Evolutionary conservation across 2,888 invertebrate genomes (phyloP), one percentile per base, ranked within the genome.

Genomic region (Trichacis sp.): DNA sequence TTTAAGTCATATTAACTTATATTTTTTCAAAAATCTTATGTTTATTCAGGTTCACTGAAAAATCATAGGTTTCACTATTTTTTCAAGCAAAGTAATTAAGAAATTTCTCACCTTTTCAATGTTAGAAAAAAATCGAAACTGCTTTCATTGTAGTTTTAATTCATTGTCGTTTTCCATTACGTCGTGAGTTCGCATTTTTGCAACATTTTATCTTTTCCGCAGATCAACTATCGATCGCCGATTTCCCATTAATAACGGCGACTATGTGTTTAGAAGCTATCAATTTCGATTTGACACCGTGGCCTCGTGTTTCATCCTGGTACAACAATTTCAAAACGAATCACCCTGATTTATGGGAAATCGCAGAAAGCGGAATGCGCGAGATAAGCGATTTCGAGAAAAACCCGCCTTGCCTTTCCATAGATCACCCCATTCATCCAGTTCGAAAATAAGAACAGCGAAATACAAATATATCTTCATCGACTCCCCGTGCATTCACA

Each of bases 361-460:
- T 93, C 52, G 90, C 89, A 0, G 89, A 87, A 59, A 87, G 79
- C 11, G 93, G 91, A 17, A 89, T 93, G 89, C 88, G 88, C 64
- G 90, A 92, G 80, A 88, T 93, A 51, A 86, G 84, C 46, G 85
- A 88, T 47, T 92, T 92, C 71, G 90, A 89, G 40, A 89, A 88
- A 47, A 92, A 92, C 85, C 92, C 91, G 1, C 93, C 93, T 1
- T 91, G 93, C 82, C 77, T 93, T 29, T 88, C 89, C 64, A 86
- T 93, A 84, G 86, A 88, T 50, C 93, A 93, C 81, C 93, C 93
- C 2, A 88, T 92, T 68, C 92, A 93, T 84, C 92, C 92, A 1
- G 85, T 88, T 19, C 87, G 89, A 55, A 90, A 89, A 85, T 24
- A 24, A 24, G 4, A 3, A 24, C 3, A 24, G 24, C 24, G 24